Evolutionary conservation across 1,140 invertebrate species (phyloP).

Genomic region (Goniozus legneri): DNA sequence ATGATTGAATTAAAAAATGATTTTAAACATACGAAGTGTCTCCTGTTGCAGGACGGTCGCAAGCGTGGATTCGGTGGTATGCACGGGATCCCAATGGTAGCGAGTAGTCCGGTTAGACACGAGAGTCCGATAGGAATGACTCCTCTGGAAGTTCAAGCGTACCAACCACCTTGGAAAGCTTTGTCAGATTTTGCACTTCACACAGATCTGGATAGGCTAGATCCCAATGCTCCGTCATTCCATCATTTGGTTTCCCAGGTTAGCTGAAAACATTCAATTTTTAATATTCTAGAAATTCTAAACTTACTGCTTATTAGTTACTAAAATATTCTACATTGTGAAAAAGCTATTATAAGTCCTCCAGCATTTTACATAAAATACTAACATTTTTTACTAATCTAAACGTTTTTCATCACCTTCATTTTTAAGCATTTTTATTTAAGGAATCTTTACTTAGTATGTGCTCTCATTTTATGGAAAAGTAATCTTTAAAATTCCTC

Average conservation of each 20-base stretch:
- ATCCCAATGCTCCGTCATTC: conserved; percentile 84
- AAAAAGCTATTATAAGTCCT: no score
- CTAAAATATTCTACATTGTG: no score
- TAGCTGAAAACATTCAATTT: conserved; percentile 32
- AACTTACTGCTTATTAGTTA: no score
- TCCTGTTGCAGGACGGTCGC: conserved; percentile 77
- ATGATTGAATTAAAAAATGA: no score
- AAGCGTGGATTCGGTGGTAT: conserved; percentile 87
- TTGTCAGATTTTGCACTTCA: conserved; percentile 92
- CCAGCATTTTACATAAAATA: no score
- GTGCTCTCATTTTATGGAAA: no score
- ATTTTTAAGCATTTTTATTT: no score
- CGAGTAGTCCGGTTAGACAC: conserved; percentile 90
- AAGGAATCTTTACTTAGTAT: no score
- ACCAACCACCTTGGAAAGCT: conserved; percentile 97
- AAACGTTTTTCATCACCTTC: no score
- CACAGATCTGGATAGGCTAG: conserved; percentile 83
- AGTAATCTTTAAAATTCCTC: no score
- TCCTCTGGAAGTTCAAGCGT: conserved; percentile 87
- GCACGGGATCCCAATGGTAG: conserved; percentile 96
- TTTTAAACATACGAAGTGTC: conserved; percentile 37
- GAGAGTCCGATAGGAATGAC: conserved; percentile 84
- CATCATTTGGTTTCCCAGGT: conserved; percentile 95
- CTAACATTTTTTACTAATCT: no score
- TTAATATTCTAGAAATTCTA: no score